Conservation (phyloP, 1,140 invertebrate genomes). For the Philotrypesis tridentata region DNA sequence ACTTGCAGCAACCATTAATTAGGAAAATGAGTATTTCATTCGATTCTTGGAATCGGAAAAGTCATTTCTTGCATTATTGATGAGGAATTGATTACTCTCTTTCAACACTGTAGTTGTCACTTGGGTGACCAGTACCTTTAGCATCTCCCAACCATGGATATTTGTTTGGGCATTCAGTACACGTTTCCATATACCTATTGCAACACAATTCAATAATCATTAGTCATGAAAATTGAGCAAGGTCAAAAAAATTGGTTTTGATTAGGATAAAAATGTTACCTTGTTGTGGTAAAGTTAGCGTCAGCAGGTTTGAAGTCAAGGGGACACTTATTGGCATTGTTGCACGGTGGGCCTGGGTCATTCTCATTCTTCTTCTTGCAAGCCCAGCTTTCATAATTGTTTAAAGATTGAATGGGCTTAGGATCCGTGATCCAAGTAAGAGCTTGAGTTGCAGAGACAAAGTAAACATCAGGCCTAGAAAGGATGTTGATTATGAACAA, state of each 20-base stretch:
- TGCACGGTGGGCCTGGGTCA: conserved; percentile 83
- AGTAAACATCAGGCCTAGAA: conserved; percentile 88
- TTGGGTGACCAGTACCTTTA: conserved; percentile 82
- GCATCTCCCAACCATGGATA: conserved; percentile 92
- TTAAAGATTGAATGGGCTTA: conserved; percentile 79
- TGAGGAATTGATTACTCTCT: conserved; percentile 61
- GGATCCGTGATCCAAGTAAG: conserved; percentile 94
- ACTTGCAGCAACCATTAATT: conserved; percentile 14
- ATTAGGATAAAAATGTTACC: conserved; percentile 65
- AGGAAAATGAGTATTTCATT: conserved; percentile 28
- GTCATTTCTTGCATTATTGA: conserved; percentile 23
- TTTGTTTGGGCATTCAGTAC: conserved; percentile 88
- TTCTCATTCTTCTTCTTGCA: conserved; percentile 85
- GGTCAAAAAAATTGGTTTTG: conserved; percentile 28
- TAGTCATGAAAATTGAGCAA: background rate
- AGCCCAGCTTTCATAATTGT: conserved; percentile 86
- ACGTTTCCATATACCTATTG: conserved; percentile 89
- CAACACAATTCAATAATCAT: conserved; percentile 46
- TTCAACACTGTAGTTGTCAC: conserved; percentile 88
- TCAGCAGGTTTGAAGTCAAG: conserved; percentile 85
- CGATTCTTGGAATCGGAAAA: conserved; percentile 48
- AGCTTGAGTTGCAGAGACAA: conserved; percentile 92
- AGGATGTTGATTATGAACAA: conserved; percentile 12
- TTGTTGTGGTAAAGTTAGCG: conserved; percentile 84
- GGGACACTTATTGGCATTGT: conserved; percentile 88